Conservation (phyloP, 2,888 invertebrate genomes). For the Yponomeuta sedellus region DNA sequence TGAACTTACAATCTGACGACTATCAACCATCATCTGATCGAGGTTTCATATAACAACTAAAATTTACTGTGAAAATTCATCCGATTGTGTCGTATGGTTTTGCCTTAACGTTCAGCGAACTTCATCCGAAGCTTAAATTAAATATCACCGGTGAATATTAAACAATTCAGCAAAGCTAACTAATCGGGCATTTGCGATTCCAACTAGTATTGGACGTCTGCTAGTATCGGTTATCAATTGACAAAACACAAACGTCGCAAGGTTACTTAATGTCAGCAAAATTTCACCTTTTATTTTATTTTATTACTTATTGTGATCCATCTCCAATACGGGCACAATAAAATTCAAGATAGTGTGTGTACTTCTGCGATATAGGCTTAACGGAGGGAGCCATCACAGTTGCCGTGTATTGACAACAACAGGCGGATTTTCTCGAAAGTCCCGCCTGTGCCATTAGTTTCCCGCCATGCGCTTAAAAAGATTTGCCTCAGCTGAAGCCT, state of each 20-base stretch:
- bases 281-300: conserved; percentile 31
- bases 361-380: conserved; percentile 72
- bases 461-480: conserved; percentile 73
- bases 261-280: background rate
- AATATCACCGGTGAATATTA: conserved; percentile 3
- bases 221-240: background rate
- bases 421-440: conserved; percentile 73
- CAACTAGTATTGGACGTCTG: too few species aligned
- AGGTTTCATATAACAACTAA: too few species aligned
- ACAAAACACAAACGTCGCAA: background rate
- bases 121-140: conserved; percentile 1
- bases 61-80: too few species aligned
- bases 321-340: conserved; percentile 52
- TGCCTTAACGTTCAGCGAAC: background rate
- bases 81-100: too few species aligned
- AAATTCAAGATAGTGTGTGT: conserved; percentile 68
- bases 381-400: conserved; percentile 68
- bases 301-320: conserved; percentile 42
- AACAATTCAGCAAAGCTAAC: background rate
- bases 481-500: conserved; percentile 51
- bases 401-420: conserved; percentile 75
- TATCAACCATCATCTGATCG: too few species aligned
- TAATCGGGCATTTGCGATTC: background rate
- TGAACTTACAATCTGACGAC: too few species aligned
- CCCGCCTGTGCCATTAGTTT: conserved; percentile 75